Evolutionary conservation across 2,113 vertebrate genomes (phyloP).

Genomic region (Drymodes brunneopygia): DNA sequence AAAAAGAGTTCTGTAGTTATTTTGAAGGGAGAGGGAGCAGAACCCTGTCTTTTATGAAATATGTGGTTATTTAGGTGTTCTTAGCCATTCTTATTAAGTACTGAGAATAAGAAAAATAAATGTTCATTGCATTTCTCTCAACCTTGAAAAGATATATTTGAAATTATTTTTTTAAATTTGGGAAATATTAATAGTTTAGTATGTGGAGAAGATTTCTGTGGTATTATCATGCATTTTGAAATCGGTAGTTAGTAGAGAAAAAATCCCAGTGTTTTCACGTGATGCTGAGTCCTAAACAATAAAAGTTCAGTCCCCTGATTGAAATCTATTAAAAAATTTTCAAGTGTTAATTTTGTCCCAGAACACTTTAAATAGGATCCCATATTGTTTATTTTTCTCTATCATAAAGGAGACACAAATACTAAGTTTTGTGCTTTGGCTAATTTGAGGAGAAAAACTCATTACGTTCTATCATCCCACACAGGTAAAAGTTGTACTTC

Average conservation of each 20-base stretch:
- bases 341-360: not conserved
- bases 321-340: not conserved
- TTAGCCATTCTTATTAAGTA: not conserved
- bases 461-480: not conserved
- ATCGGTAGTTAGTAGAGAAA: not conserved
- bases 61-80: not conserved
- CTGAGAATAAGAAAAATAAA: not conserved
- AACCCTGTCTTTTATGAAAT: not conserved
- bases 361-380: not conserved
- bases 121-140: not conserved
- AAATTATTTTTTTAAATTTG: not conserved
- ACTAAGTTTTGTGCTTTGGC: not conserved
- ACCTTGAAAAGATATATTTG: not conserved
- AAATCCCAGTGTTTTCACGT: not conserved
- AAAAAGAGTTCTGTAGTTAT: not conserved
- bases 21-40: not conserved
- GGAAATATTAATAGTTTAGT: not conserved
- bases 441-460: not conserved
- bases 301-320: not conserved
- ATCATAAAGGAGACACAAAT: not conserved
- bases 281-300: not conserved
- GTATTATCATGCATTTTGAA: not conserved
- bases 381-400: not conserved
- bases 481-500: fast-evolving
- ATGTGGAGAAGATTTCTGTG: not conserved